Evolutionary conservation across 30 jellyfish, hydroid and myxozoan genomes (phyloP), one percentile per base, ranked within the genome.

Genomic region (Catostylus mosaicus): DNA sequence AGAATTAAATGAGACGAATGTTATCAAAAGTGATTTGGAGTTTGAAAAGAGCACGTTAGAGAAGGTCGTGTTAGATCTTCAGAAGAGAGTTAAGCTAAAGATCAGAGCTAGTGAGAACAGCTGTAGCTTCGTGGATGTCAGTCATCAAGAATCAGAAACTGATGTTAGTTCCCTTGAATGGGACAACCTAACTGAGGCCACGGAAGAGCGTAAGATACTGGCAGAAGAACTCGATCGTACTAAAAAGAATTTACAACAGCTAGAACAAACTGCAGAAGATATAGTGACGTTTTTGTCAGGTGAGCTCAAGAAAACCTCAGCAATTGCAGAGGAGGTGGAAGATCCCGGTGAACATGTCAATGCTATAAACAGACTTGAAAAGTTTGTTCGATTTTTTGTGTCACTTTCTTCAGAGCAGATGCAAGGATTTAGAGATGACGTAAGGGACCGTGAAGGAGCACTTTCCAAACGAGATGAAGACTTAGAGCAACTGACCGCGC

Each of bases 41-140:
- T 85, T 90, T 18, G 93, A 90, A 36, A 88, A 82, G 43, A 36
- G 87, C 12, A 84, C 93, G 37, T 52, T 95, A 52, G 97, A 84
- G 57, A 78, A 80, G 52, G 96, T 83, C 7, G 92, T 79, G 27
- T 29, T 84, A 22, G 95, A 84, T 32, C 79, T 95, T 64, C 97
- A 95, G 88, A 78, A 80, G 67, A 79, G 77, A 48, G 29, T 75
- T 33, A 96, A 84, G n/a, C 52, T 36, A 40, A 75, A 67, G 33
- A 60, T 80, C 51, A 82, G 75, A 35, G 86, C 32, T 31, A 75
- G 47, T 11, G 96, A 67, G 11, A 37, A 48, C 18, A 75, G 68
- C 27, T 65, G 82, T 31, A 30, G 73, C 61, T 57, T 36, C 67
- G 68, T 78, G 30, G 65, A 65, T 29, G 85, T 86, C 19, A 63